Evolutionary conservation across 1,140 invertebrate species (phyloP), one percentile per base, ranked within the genome.

Genomic region (Drosophila azteca): DNA sequence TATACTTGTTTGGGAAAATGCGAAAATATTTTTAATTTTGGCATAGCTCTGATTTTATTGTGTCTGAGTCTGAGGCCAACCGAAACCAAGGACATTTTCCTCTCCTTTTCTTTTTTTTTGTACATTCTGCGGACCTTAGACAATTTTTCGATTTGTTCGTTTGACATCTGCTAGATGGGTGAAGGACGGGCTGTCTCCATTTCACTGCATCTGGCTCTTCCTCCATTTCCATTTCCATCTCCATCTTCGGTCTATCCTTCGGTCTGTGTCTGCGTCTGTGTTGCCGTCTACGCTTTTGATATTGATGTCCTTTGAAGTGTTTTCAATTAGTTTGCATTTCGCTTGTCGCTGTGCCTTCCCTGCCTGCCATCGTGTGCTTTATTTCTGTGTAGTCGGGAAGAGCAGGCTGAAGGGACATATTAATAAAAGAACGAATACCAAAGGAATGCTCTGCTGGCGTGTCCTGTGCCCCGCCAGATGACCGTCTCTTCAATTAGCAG

Each of bases 291-390:
- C 69, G 71, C 57, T 59, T 76, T 77, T 77, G 62, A 72, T 79
- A 62, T 72, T 67, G 66, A 76, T 67, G 55, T 71, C 67, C 62
- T 81, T 77, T 81, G 62, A 81, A 81, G 78, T 81, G 78, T 77
- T 81, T 81, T 72, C 78, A 81, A 81, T 81, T 81, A 81, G 78
- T 77, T 77, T 77, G 58, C 72, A 80, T 81, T 71, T 63, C 70
- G 70, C 69, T 79, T 70, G 59, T 60, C 53, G 41, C 55, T 48
- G 29, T 35, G 29, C 45, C 41, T 48, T 59, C 24, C 39, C 66
- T 24, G 15, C 7, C 24, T 9, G 35, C 43, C 24, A 58, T 11
- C 49, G 46, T 20, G 17, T 31, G 45, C 48, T 50, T 31, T 73
- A 24, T 44, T 75, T 49, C 26, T 29, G 15, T 39, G 3, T 39